Percentiles rank a stretch among this genome's conserved stretches.
Conservation (phyloP, 2,113 vertebrate genomes). For the Laticauda laticaudata region DNA sequence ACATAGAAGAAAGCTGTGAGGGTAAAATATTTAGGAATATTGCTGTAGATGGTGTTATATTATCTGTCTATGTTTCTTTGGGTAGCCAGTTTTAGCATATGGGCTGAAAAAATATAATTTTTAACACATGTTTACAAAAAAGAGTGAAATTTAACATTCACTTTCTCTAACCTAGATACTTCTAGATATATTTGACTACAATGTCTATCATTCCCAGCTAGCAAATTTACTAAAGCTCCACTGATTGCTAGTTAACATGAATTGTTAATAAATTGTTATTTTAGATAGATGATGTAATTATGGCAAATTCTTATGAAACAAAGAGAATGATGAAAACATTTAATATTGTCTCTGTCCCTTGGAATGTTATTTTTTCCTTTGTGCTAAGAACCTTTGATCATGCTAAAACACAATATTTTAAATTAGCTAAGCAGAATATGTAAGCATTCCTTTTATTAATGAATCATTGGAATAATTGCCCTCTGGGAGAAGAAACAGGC, state of each 20-base stretch:
- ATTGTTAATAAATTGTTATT: background rate
- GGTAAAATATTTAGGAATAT: background rate
- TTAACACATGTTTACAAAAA: background rate
- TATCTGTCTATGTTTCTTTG: background rate
- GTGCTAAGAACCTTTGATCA: background rate
- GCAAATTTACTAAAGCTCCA: background rate
- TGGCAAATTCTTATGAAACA: background rate
- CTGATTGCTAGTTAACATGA: background rate
- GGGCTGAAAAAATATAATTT: background rate
- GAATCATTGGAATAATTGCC: conserved; percentile 50
- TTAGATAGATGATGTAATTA: background rate
- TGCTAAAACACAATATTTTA: conserved; percentile 21
- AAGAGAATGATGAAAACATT: conserved; percentile 1
- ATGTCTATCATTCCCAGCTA: background rate
- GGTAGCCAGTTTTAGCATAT: background rate
- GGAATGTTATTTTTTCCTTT: background rate
- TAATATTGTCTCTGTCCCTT: background rate
- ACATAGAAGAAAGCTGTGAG: background rate
- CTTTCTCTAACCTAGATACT: background rate
- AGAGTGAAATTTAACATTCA: background rate
- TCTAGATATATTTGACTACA: background rate
- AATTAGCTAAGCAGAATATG: conserved; percentile 40
- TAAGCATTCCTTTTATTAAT: conserved; percentile 50
- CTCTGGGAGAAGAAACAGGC: conserved; percentile 59
- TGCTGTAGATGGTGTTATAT: background rate